Evolutionary conservation across 2,888 invertebrate genomes (phyloP).

Genomic region (Acanthosepion lycidas): DNA sequence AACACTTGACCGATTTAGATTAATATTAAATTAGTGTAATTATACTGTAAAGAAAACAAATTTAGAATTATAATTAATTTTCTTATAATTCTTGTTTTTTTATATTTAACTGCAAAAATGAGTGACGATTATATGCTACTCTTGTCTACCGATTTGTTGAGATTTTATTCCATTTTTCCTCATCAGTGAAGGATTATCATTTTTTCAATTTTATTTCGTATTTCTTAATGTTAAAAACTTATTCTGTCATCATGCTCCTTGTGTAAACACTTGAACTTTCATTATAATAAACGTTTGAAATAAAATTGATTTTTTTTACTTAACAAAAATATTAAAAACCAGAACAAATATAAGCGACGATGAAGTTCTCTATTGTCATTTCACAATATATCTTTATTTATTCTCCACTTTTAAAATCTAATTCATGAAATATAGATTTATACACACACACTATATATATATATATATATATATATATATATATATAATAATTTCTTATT

Average conservation of each 20-base stretch:
- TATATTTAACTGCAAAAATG: not conserved
- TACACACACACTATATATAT: too few species aligned
- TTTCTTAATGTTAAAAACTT: not conserved
- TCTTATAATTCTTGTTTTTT: not conserved
- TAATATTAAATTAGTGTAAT: not conserved
- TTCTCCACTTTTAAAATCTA: not conserved
- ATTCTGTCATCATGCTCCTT: not conserved
- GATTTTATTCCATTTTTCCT: not conserved
- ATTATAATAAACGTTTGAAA: not conserved
- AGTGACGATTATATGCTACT: not conserved
- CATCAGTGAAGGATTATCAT: not conserved
- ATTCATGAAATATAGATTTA: not conserved
- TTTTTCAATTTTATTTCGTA: not conserved
- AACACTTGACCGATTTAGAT: too few species aligned
- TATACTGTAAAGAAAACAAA: not conserved
- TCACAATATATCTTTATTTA: not conserved
- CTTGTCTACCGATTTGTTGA: not conserved
- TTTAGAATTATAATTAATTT: not conserved
- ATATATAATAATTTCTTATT: not conserved
- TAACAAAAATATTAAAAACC: not conserved
- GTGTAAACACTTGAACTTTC: not conserved
- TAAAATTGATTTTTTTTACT: slow-evolving; percentile 33
- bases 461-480: not conserved
- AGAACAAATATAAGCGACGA: not conserved
- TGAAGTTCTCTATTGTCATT: not conserved